Percentiles rank a stretch among this genome's conserved stretches.
Evolutionary conservation across 2,113 vertebrate species (phyloP).

Genomic region (Delphinus delphis): DNA sequence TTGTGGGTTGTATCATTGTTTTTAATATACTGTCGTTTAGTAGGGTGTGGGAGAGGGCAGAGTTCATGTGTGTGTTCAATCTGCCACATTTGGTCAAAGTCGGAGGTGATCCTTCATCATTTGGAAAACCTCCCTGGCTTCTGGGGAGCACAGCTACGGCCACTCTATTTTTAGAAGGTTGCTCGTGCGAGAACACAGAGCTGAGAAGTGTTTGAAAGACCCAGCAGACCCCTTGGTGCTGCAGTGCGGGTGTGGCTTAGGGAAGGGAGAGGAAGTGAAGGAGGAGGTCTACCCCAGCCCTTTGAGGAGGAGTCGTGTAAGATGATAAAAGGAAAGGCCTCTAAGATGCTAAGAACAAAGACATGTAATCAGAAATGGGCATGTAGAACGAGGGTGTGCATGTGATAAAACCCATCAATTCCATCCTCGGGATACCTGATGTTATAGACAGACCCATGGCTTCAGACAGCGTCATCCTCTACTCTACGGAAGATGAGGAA

Average conservation of each 20-base stretch:
- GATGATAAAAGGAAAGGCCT: background rate
- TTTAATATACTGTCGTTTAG: background rate
- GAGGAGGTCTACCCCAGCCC: too few relatives aligned
- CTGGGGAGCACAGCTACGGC: background rate
- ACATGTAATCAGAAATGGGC: background rate
- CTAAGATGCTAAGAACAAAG: background rate
- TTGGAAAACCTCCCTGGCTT: background rate
- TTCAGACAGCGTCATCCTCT: background rate
- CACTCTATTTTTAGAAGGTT: background rate
- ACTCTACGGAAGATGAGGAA: background rate
- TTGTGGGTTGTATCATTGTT: background rate
- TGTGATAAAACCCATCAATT: background rate
- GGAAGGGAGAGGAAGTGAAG: background rate
- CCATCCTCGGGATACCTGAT: background rate
- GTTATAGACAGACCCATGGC: background rate
- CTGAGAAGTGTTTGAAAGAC: background rate
- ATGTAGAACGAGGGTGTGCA: background rate
- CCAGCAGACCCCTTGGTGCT: background rate
- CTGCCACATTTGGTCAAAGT: background rate
- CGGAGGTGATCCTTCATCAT: background rate
- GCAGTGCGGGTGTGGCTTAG: background rate
- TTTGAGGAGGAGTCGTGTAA: background rate
- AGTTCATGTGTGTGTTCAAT: background rate
- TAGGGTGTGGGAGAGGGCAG: background rate
- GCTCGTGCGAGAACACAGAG: background rate